Base-by-base conservation (phyloP, 2,888 invertebrate species). In the Agonopterix alstromeriana region DNA sequence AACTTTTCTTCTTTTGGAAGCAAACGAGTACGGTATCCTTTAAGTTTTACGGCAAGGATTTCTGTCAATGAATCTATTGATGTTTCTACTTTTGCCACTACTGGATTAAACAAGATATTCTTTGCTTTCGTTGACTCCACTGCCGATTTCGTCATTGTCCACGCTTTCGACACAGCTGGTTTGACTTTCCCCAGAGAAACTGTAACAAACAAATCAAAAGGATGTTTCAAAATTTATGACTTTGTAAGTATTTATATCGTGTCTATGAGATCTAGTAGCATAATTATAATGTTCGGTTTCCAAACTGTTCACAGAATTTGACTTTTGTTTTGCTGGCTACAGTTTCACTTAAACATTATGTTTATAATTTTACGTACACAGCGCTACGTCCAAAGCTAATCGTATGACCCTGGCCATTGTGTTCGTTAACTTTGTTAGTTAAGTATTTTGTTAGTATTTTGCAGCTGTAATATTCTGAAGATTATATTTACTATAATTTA, bases 161-260 rank as follows among this genome's bases (percentile, higher is more conserved):
- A 87, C 42, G 66, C 47, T 53, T 62, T 75, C 51, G 67, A 53
- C 48, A 85, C 56, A n/a, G 60, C 56, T 35, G 84, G 85, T 36
- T 68, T 65, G 47, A 69, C 56, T 56, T 55, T 77, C 57, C 63
- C 71, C 65, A 86, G 51, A 73, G 85, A 85, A 80, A 78, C 87
- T 85, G 85, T 57, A 68, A 73, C 49, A 71, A 53, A 60, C 42
- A 42, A 42, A 42, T 9, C 42, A 12, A n/a, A 40, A 40, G 9
- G 11, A 42, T 42, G 11, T 11, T 42, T 42, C 8, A 10, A 10
- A 42, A 10, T 42, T 17, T 35, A 4, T 3, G 1, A 43, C 12
- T 38, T 38, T 7, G 5, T 14, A 2, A 14, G 14, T 27, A 27
- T 27, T 27, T 27, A 27, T 27, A 5, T 27, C 27, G 27, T 7